Percentiles rank a stretch among this genome's conserved stretches.
Evolutionary conservation across 2,113 vertebrate genomes (phyloP).

Genomic region (Anthoscopus minutus): DNA sequence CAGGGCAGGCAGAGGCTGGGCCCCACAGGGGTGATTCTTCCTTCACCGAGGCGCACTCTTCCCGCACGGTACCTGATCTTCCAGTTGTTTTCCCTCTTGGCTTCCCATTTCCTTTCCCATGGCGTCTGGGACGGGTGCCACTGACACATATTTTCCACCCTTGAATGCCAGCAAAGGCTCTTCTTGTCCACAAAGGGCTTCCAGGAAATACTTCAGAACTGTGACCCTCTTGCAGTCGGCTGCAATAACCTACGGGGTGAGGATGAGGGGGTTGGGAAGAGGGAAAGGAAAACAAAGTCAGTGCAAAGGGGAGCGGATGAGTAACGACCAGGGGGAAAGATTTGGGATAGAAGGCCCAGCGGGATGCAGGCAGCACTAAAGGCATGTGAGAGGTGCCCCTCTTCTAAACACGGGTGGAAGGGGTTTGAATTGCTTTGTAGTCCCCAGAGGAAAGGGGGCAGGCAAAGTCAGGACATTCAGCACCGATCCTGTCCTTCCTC

Average conservation of each 20-base stretch:
- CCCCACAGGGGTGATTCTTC: slow-evolving; percentile 62
- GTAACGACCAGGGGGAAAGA: not conserved
- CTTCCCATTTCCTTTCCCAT: slow-evolving; percentile 80
- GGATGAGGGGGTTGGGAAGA: slow-evolving; percentile 50
- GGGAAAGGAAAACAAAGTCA: slow-evolving; percentile 66
- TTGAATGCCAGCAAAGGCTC: slow-evolving; percentile 98
- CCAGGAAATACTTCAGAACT: slow-evolving; percentile 98
- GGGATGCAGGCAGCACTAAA: not conserved
- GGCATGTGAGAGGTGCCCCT: not conserved
- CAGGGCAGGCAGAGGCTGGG: slow-evolving; percentile 52
- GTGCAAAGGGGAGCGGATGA: slow-evolving; percentile 53
- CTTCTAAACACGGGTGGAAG: not conserved
- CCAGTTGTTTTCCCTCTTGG: slow-evolving; percentile 82
- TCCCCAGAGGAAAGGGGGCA: not conserved
- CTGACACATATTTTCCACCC: slow-evolving; percentile 97
- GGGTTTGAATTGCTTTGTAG: not conserved
- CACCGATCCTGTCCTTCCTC: not conserved
- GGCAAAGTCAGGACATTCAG: not conserved
- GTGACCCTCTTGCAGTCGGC: slow-evolving; percentile 98
- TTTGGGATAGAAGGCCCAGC: not conserved
- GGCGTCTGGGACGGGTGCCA: slow-evolving; percentile 84
- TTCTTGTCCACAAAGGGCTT: slow-evolving; percentile 98
- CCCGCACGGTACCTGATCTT: slow-evolving; percentile 94
- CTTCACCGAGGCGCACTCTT: slow-evolving; percentile 64
- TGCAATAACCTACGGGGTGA: slow-evolving; percentile 85